Percentiles rank a stretch among this genome's conserved stretches.
phyloP scores from a whole-genome alignment of 1,140 invertebrate genomes.

The Wasmannia auropunctata region DNA sequence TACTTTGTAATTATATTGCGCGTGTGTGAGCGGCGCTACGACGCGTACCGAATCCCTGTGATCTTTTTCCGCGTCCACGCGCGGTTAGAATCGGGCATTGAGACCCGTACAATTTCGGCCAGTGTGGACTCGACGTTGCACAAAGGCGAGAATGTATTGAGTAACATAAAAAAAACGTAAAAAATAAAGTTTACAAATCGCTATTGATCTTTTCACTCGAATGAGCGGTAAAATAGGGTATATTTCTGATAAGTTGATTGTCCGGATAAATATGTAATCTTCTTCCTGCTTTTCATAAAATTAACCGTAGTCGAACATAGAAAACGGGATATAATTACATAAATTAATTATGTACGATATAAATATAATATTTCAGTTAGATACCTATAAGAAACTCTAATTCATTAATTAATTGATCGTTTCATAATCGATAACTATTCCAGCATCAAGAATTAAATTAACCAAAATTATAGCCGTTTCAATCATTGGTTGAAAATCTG shows the following conservation, averaged over 20 bases:
- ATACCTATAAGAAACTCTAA: background rate
- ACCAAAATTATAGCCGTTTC: slow-evolving; percentile 16
- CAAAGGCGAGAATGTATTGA: background rate
- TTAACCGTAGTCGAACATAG: background rate
- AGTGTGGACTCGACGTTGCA: background rate
- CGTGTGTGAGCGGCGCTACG: slow-evolving; percentile 59
- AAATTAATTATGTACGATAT: background rate
- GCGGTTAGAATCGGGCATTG: background rate
- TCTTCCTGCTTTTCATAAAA: background rate
- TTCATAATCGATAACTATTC: background rate
- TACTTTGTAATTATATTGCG: slow-evolving; percentile 77
- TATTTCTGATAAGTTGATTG: background rate
- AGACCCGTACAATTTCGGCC: slow-evolving; percentile 6
- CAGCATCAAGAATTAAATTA: slow-evolving; percentile 9
- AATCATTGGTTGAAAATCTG: background rate
- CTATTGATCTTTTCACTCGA: background rate
- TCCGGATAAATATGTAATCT: background rate
- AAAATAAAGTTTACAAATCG: background rate
- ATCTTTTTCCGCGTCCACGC: slow-evolving; percentile 65
- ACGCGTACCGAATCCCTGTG: slow-evolving; percentile 70
- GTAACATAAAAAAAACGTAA: background rate
- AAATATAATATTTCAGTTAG: slow-evolving; percentile 6
- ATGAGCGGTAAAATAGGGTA: background rate
- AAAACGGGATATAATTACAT: background rate
- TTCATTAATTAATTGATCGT: background rate